These are phyloP conservation scores for Diarsia brunnea DNA, from an alignment of 2,888 invertebrate genomes.

Conservation along the genomic window DNA sequence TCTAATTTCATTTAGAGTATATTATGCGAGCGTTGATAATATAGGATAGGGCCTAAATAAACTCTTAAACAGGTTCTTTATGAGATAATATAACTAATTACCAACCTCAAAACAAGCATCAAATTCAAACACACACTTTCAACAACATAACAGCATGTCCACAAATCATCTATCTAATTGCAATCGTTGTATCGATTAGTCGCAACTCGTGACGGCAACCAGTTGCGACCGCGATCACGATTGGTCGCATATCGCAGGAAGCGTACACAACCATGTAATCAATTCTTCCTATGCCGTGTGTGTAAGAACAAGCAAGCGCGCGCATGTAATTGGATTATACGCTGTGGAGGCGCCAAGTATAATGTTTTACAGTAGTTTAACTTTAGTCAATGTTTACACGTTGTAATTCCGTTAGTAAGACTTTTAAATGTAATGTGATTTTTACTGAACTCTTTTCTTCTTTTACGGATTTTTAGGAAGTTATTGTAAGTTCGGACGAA, in stretches of 20 bases:
- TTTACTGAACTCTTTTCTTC: not conserved
- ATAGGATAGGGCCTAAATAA: not conserved
- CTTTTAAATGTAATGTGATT: not conserved
- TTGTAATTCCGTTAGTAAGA: not conserved
- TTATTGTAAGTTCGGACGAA: not conserved
- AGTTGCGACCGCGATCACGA: conserved; percentile 57
- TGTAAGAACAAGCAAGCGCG: conserved; percentile 55
- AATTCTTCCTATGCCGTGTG: conserved; percentile 59
- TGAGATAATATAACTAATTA: not conserved
- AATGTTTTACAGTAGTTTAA: conserved; percentile 45
- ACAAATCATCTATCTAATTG: conserved; percentile 19
- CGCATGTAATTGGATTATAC: conserved; percentile 72
- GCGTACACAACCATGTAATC: conserved; percentile 59
- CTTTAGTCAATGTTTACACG: not conserved
- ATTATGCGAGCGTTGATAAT: not conserved
- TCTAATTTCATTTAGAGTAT: too few relatives aligned
- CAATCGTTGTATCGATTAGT: conserved; percentile 51
- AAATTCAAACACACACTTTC: not conserved
- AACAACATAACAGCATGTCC: not conserved
- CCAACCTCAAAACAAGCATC: not conserved
- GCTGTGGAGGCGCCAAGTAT: conserved; percentile 37
- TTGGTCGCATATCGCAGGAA: conserved; percentile 52
- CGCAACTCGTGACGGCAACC: conserved; percentile 29
- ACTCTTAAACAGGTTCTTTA: not conserved
- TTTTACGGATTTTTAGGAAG: not conserved